Conservation (phyloP, 1,140 invertebrate genomes). For the Homalodisca vitripennis region DNA sequence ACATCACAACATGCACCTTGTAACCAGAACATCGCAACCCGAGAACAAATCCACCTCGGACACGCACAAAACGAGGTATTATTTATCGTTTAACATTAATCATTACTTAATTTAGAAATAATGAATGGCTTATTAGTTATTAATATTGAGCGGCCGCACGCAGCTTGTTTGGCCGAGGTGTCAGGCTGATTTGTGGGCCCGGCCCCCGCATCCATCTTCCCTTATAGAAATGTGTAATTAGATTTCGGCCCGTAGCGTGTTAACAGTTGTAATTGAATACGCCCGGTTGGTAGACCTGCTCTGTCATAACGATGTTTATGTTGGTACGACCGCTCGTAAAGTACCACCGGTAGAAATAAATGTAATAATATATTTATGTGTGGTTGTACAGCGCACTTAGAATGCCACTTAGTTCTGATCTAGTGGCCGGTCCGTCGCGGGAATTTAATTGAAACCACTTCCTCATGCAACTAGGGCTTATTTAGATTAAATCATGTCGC, state of each 20-base stretch:
- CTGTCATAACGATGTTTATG: conserved; percentile 11
- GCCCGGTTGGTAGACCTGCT: background rate
- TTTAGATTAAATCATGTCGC: too few species aligned
- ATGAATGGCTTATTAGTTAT: conserved; percentile 17
- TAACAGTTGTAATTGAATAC: conserved; percentile 25
- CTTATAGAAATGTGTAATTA: conserved; percentile 24
- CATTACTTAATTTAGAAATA: conserved; percentile 25
- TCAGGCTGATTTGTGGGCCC: conserved; percentile 4
- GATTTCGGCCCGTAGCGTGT: conserved; percentile 16
- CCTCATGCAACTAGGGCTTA: too few species aligned
- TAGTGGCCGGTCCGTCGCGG: too few species aligned
- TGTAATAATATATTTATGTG: background rate
- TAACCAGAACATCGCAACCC: too few species aligned
- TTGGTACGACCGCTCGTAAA: background rate
- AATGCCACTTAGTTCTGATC: too few species aligned
- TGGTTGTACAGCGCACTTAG: too few species aligned
- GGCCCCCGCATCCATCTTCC: conserved; percentile 1
- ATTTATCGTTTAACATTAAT: conserved; percentile 17
- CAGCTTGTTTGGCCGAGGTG: background rate
- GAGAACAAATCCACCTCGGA: background rate
- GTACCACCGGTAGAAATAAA: background rate
- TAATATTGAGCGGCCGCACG: background rate
- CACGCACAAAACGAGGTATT: background rate
- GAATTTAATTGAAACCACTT: too few species aligned
- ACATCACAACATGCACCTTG: too few species aligned